These are phyloP conservation scores for Amniataba percoides DNA, from an alignment of 2,797 vertebrate species.

Conservation along the genomic window DNA sequence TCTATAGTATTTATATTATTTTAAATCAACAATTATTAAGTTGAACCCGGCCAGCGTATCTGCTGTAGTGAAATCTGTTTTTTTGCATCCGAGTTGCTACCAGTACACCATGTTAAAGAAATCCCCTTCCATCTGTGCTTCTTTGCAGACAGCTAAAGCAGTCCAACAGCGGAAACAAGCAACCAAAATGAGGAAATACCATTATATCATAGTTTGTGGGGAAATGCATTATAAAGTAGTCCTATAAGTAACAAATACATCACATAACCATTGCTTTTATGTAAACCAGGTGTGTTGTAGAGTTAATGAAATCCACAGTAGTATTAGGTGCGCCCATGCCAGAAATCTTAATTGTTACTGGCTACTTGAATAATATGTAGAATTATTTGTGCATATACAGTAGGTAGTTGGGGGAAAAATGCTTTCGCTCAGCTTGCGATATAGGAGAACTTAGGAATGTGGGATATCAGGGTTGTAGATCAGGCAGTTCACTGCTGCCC, in stretches of 20 bases:
- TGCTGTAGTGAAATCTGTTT: neutral
- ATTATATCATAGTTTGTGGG: neutral
- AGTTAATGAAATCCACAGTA: neutral
- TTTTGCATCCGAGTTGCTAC: neutral
- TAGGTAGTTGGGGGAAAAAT: conserved; percentile 60
- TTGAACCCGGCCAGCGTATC: neutral
- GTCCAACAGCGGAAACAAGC: neutral
- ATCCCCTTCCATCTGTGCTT: neutral
- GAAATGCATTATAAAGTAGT: neutral
- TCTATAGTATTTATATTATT: too few relatives aligned
- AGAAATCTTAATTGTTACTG: neutral
- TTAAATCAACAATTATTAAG: neutral
- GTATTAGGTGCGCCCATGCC: neutral
- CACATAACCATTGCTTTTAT: neutral
- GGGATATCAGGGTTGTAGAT: conserved; percentile 78
- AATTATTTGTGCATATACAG: conserved; percentile 12
- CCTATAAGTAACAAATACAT: neutral
- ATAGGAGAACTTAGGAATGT: conserved; percentile 79
- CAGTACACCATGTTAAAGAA: neutral
- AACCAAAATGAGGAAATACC: too few relatives aligned
- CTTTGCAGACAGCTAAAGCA: neutral
- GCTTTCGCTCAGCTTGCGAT: conserved; percentile 58
- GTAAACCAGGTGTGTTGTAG: neutral
- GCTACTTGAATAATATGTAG: neutral
- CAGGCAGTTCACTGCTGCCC: conserved; percentile 57